Conservation (phyloP, 2,797 vertebrate genomes). For the Rhinatrema bivittatum region DNA sequence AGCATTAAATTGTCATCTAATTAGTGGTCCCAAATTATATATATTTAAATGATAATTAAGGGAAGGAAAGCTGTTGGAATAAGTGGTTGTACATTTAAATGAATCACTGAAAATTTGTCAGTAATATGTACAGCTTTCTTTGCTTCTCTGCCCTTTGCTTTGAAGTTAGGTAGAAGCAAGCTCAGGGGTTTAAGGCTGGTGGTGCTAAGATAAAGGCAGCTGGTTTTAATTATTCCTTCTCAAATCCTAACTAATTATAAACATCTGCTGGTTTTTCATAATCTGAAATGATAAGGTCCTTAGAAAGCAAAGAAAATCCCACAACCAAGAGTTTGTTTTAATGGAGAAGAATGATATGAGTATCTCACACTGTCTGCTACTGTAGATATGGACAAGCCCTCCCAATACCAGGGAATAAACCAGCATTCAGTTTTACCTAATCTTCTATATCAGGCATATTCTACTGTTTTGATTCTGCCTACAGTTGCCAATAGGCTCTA, state of each 20-base stretch:
- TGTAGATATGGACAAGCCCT: no score
- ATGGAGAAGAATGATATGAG: slow-evolving; percentile 13
- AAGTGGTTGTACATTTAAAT: slow-evolving; percentile 65
- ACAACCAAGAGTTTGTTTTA: slow-evolving; percentile 14
- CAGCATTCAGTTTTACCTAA: no score
- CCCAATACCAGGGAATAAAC: no score
- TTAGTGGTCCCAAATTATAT: slow-evolving; percentile 79
- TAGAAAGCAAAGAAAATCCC: slow-evolving; percentile 56
- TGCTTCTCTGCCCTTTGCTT: slow-evolving; percentile 52
- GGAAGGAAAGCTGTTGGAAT: slow-evolving; percentile 65
- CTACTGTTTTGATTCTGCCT: no score
- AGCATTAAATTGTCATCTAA: slow-evolving; percentile 73
- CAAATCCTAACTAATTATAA: slow-evolving; percentile 63
- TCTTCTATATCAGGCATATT: no score
- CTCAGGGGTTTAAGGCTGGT: slow-evolving; percentile 54
- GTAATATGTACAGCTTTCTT: slow-evolving; percentile 51
- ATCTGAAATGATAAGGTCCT: slow-evolving; percentile 56
- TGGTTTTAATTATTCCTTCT: slow-evolving; percentile 67
- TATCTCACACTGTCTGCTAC: no score
- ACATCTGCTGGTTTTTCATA: slow-evolving; percentile 65
- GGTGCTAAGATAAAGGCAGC: slow-evolving; percentile 64
- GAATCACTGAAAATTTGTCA: slow-evolving; percentile 63
- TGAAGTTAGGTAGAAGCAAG: slow-evolving; percentile 55
- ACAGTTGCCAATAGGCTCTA: no score
- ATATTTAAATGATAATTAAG: slow-evolving; percentile 80